Evolutionary conservation across 92 coral and sea anemone species (phyloP).

Genomic region (Virgularia gustaviana): DNA sequence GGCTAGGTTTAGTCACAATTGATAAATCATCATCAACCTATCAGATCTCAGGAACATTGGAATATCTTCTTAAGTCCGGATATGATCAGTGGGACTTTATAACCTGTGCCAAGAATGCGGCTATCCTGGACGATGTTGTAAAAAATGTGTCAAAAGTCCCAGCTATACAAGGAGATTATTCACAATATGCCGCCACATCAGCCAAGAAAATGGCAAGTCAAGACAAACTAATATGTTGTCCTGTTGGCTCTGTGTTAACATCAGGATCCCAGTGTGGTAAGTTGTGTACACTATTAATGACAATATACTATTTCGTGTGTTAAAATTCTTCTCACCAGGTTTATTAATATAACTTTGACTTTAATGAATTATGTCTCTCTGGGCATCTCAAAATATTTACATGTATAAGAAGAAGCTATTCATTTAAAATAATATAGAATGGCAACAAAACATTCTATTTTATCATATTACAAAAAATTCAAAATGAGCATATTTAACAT

Average conservation of each 20-base stretch:
- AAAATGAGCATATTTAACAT: too few species aligned
- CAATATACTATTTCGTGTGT: too few species aligned
- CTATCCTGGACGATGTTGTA: constrained; percentile 13
- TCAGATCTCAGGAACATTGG: constrained; percentile 21
- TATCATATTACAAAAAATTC: too few species aligned
- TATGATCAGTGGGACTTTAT: constrained; percentile 11
- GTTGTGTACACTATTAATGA: too few species aligned
- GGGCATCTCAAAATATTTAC: neutral
- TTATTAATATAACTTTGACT: too few species aligned
- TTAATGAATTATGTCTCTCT: too few species aligned
- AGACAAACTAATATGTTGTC: neutral
- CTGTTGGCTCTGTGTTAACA: neutral
- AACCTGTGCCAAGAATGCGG: constrained; percentile 24
- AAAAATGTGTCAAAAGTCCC: constrained; percentile 20
- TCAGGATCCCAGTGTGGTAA: neutral
- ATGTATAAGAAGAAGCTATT: neutral
- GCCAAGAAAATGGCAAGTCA: neutral
- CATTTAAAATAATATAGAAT: neutral
- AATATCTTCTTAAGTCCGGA: neutral
- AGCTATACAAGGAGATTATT: constrained; percentile 10
- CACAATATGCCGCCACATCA: constrained; percentile 6
- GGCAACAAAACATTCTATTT: neutral
- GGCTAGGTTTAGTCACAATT: constrained; percentile 38
- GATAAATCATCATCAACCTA: neutral
- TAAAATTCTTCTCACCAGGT: too few species aligned